Evolutionary conservation across 2,888 invertebrate genomes (phyloP).

Genomic region (Baronia brevicornis): DNA sequence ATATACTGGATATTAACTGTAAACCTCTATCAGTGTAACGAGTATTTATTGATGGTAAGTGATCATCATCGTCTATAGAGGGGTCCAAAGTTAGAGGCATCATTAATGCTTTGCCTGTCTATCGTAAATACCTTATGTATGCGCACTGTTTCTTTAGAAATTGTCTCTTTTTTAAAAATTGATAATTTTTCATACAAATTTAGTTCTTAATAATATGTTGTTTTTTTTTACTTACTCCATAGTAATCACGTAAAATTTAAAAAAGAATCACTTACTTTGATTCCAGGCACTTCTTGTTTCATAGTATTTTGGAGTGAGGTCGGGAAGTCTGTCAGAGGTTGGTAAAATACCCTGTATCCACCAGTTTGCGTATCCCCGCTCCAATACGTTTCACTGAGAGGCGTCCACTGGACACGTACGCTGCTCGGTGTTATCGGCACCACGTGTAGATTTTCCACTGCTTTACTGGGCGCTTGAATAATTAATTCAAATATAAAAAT

Average conservation of each 20-base stretch:
- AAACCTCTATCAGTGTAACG: too few species aligned
- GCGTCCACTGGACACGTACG: conserved; percentile 93
- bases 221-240: too few species aligned
- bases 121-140: too few species aligned
- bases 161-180: too few species aligned
- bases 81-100: too few species aligned
- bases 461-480: conserved; percentile 85
- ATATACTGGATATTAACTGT: too few species aligned
- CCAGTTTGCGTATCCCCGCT: conserved; percentile 91
- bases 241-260: background rate
- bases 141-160: too few species aligned
- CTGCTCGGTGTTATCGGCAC: conserved; percentile 96
- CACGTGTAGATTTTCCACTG: conserved; percentile 87
- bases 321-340: conserved; percentile 91
- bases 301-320: conserved; percentile 88
- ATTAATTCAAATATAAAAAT: conserved; percentile 1
- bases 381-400: conserved; percentile 86
- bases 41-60: too few species aligned
- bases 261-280: conserved; percentile 74
- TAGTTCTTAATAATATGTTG: too few species aligned
- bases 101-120: too few species aligned
- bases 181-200: too few species aligned
- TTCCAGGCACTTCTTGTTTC: conserved; percentile 88
- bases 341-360: conserved; percentile 92
- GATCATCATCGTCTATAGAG: too few species aligned